Evolutionary conservation across 23 tunicate species (phyloP), one percentile per base, ranked within the genome.

Genomic region (Halocynthia aurantium): DNA sequence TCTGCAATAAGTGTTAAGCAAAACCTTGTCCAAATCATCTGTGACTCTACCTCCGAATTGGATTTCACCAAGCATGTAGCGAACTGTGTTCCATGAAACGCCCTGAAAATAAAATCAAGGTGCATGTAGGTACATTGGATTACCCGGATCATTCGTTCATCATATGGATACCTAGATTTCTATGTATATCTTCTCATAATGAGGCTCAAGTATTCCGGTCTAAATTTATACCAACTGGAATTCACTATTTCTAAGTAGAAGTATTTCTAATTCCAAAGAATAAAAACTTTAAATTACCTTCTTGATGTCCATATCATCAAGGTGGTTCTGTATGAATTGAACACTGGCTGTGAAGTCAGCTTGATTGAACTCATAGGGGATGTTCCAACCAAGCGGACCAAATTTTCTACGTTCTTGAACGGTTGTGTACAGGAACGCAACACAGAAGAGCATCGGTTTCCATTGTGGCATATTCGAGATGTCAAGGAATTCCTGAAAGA

Each of bases 321-420:
- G 81, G 55, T 96, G 99, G 81, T 96, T 96, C 58, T 96, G 99
- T 49, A 96, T 77, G 70, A 90, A 96, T 76, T 89, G 99, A 7
- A 96, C 99, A 62, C 93, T 92, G 6, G 97, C 73, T 13, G 91
- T 90, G 83, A 85, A 96, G 75, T 96, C 99, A 13, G 99, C 96
- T 54, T 96, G 99, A 73, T 96, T 96, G 81, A 82, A 96, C 55
- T 96, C 99, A 72, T 96, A 96, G 7, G 99, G 99, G 61, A 96
- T 96, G 84, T 96, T 96, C 99, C 99, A 96, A 10, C 99, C 99
- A 9, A 96, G 86, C 7, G 99, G 99, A 6, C 99, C 99, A 57
- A 96, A 96, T 91, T 96, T 96, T 10, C 99, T 72, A 9, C 99
- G 76, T 77, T 96, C 99, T 61, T 96, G 99, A 2, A 96, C 97